A percentile compares a stretch with the other conserved stretches of the same genome.
Conservation (phyloP, 2,797 vertebrate species). For the Ataeniobius toweri region DNA sequence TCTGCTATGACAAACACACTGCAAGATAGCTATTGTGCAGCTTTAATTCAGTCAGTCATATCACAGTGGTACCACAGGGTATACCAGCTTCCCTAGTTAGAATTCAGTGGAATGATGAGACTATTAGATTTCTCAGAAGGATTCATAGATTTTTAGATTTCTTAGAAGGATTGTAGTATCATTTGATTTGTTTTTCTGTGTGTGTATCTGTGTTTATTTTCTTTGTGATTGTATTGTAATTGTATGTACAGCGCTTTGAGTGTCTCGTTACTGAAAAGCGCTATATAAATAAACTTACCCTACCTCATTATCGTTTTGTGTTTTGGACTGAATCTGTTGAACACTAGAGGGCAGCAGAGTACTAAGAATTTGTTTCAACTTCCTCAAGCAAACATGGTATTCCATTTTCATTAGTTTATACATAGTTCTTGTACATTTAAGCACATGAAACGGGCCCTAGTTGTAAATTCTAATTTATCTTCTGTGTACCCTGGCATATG, state of each 20-base stretch:
- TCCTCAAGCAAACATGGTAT: not conserved
- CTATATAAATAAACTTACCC: too few species aligned
- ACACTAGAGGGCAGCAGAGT: conserved; percentile 74
- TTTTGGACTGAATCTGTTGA: conserved; percentile 1
- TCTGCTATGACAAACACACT: conserved; percentile 28
- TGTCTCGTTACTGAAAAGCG: too few species aligned
- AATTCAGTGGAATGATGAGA: too few species aligned
- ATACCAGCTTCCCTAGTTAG: not conserved
- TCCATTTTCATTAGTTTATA: not conserved
- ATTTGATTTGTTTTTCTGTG: too few species aligned
- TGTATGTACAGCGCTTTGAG: too few species aligned
- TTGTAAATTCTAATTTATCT: not conserved
- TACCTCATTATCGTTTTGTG: not conserved
- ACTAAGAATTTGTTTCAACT: conserved; percentile 29
- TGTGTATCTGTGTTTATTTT: too few species aligned
- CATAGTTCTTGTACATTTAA: not conserved
- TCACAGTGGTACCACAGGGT: conserved; percentile 22
- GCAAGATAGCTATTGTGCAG: conserved; percentile 16
- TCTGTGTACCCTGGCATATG: not conserved
- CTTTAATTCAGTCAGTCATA: conserved; percentile 15
- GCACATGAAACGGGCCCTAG: not conserved
- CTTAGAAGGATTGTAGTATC: too few species aligned
- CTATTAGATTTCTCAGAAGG: too few species aligned
- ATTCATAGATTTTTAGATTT: too few species aligned
- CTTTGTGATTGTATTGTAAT: too few species aligned